phyloP scores from a whole-genome alignment of 2,113 vertebrate species.

The Asarcornis scutulata region DNA sequence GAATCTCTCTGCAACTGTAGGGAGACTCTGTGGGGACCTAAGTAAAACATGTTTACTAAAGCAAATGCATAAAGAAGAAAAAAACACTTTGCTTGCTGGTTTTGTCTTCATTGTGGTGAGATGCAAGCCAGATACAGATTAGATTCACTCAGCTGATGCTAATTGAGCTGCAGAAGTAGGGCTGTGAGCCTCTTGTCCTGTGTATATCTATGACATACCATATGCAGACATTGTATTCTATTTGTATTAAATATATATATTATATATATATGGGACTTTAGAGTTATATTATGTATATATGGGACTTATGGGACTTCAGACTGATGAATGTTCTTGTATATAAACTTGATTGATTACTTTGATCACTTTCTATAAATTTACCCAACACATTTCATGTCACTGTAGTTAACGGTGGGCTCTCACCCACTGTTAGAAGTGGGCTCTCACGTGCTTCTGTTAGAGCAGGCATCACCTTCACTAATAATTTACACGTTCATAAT shows the following conservation, averaged over 20 bases:
- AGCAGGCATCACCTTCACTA: not conserved
- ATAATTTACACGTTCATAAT: not conserved
- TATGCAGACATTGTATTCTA: not conserved
- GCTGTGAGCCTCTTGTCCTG: not conserved
- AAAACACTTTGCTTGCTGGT: rapidly evolving
- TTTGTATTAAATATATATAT: too few relatives aligned
- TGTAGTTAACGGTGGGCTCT: not conserved
- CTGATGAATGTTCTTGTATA: not conserved
- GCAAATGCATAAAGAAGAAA: not conserved
- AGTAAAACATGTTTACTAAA: not conserved
- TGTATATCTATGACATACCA: not conserved
- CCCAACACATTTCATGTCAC: not conserved
- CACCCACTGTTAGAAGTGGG: not conserved
- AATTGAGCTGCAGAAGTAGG: not conserved
- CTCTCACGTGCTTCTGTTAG: not conserved
- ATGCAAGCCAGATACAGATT: not conserved
- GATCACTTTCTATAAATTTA: not conserved
- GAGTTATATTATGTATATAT: not conserved
- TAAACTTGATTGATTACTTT: not conserved
- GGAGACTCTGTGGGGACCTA: not conserved
- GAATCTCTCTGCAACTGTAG: not conserved
- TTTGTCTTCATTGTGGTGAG: not conserved
- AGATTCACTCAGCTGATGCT: not conserved
- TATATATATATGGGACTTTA: not conserved
- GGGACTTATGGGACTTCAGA: not conserved